Base-by-base conservation (phyloP, 2,888 invertebrate genomes). In the Drosophila rubida region DNA sequence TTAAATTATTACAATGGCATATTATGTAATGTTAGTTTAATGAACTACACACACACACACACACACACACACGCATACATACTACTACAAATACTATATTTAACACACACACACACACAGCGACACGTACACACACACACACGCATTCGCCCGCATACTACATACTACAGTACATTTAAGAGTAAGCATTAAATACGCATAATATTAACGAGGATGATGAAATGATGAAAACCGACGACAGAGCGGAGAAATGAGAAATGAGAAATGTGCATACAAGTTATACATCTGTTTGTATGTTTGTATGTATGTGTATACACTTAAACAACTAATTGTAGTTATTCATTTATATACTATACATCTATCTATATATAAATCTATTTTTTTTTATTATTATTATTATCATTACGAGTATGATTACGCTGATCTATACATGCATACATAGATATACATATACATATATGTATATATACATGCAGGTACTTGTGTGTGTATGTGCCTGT, bases 1-100 rank as follows among this genome's bases (percentile, higher is more conserved):
- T 73, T 73, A 73, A 78, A 73, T 73, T 73, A 78, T 67, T 61
- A 42, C 60, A 73, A 73, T 60, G 59, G 72, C 59, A 78, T 73
- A 66, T 78, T 78, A 67, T 78, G 74, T 78, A 78, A 74, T 61
- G 57, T 67, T 74, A 78, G 78, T 58, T 78, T 73, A 73, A 78
- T 78, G 2, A 66, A 78, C 53, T 70, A 55, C 49, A 49, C 45
- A 57, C 32, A 50, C 23, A 54, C 25, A 54, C 32, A 59, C 19
- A 41, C 4, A 49, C 58, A 51, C 46, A 30, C 13, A 46, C 9
- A 53, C 30, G 46, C 67, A 59, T 16, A 51, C 25, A 61, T 5
- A 19, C 50, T 13, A 14, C 49, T 42, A 53, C 30, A 58, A 19
- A 19, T 39, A 41, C 27, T 30, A 55, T 49, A 32, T 59, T 45